Percentiles rank a stretch among this genome's conserved stretches.
phyloP scores from a whole-genome alignment of 1,140 invertebrate species.

The Achatina immaculata region DNA sequence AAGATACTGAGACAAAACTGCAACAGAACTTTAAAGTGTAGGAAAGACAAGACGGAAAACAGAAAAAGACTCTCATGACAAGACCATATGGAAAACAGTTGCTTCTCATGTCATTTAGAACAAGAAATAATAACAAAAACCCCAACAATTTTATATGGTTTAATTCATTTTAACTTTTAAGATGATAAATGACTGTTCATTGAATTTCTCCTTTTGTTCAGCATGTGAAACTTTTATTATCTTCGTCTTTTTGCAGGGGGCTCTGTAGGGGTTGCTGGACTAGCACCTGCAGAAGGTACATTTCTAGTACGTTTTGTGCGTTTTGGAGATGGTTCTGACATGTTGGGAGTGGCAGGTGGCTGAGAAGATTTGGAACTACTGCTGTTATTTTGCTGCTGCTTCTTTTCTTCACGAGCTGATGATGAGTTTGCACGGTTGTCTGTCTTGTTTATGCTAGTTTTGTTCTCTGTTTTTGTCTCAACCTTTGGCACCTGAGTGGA shows the following conservation, averaged over 20 bases:
- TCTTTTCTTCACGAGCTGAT: background rate
- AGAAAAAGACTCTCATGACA: too few species aligned
- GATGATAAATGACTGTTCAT: too few species aligned
- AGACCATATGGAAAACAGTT: too few species aligned
- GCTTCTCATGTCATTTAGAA: too few species aligned
- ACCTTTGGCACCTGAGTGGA: background rate
- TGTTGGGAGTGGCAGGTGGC: slow-evolving; percentile 38
- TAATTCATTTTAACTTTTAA: too few species aligned
- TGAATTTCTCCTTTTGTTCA: too few species aligned
- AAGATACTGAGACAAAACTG: too few species aligned
- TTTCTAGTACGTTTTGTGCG: slow-evolving; percentile 60
- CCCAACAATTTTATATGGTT: too few species aligned
- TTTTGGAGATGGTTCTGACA: slow-evolving; percentile 62
- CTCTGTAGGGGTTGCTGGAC: slow-evolving; percentile 58
- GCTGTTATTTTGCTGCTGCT: background rate
- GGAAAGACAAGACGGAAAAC: too few species aligned
- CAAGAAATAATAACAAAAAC: too few species aligned
- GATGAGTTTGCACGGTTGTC: slow-evolving; percentile 1
- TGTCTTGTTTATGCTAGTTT: slow-evolving; percentile 23
- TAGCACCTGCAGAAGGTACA: slow-evolving; percentile 51
- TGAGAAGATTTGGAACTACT: slow-evolving; percentile 39
- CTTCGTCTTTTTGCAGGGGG: slow-evolving; percentile 51
- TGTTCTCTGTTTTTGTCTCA: background rate
- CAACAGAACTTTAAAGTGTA: too few species aligned
- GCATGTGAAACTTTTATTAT: too few species aligned